phyloP scores from a whole-genome alignment of 2,888 invertebrate species.

The Byasa hedistus region DNA sequence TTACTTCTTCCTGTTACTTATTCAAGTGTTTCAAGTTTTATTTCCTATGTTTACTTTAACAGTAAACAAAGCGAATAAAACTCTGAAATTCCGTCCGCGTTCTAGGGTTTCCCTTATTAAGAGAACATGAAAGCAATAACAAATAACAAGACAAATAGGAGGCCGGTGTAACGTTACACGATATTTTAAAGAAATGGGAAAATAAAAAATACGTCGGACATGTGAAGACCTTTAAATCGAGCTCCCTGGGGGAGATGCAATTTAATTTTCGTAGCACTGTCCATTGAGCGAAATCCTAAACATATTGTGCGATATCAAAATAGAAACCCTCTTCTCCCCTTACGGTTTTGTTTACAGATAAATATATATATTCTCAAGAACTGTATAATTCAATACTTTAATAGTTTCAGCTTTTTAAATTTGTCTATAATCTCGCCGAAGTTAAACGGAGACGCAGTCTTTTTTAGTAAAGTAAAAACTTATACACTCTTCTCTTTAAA shows the following conservation, averaged over 20 bases:
- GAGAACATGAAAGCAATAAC: constrained; percentile 52
- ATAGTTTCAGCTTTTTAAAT: too few relatives aligned
- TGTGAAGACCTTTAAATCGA: constrained; percentile 72
- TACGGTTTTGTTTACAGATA: constrained; percentile 27
- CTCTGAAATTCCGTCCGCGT: constrained; percentile 41
- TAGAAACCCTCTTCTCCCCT: constrained; percentile 66
- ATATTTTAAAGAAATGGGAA: constrained; percentile 63
- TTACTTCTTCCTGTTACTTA: too few relatives aligned
- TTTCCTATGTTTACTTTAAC: constrained; percentile 19
- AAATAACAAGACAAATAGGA: constrained; percentile 64
- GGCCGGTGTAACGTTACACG: constrained; percentile 57
- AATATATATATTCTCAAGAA: neutral
- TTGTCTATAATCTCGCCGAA: too few relatives aligned
- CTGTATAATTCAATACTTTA: too few relatives aligned
- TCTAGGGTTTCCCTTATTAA: constrained; percentile 64
- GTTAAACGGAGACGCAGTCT: too few relatives aligned
- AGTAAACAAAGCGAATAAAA: constrained; percentile 33
- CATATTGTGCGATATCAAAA: constrained; percentile 65
- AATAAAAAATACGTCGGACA: constrained; percentile 57
- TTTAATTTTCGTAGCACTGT: constrained; percentile 72
- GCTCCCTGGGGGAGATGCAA: constrained; percentile 57
- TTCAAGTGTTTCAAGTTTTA: neutral
- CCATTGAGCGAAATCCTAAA: constrained; percentile 74
- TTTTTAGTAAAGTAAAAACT: too few relatives aligned
- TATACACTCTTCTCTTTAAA: too few relatives aligned